Evolutionary conservation across 2,113 vertebrate genomes (phyloP).

Genomic region (Sceloporus tristichus): DNA sequence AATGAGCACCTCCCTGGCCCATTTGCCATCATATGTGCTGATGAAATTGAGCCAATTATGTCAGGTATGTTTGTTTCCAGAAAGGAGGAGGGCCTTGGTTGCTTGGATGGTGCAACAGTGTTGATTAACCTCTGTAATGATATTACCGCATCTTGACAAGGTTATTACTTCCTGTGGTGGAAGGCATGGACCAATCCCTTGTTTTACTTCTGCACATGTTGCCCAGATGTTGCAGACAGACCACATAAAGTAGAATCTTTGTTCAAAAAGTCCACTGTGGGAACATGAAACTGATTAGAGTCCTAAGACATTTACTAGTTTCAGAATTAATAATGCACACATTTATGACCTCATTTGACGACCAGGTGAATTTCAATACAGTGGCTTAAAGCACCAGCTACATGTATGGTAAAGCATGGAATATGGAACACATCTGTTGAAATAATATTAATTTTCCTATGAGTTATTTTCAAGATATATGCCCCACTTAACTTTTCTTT

Average conservation of each 20-base stretch:
- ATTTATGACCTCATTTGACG: conserved; percentile 35
- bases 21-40: conserved; percentile 1
- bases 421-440: conserved; percentile 35
- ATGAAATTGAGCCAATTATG: conserved; percentile 11
- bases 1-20: conserved; percentile 21
- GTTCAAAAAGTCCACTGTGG: conserved; percentile 15
- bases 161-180: conserved; percentile 31
- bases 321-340: conserved; percentile 30
- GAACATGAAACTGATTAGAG: conserved; percentile 41
- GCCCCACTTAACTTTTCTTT: conserved; percentile 23
- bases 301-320: conserved; percentile 6
- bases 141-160: conserved; percentile 33
- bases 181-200: conserved; percentile 2
- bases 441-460: conserved; percentile 42
- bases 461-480: conserved; percentile 32
- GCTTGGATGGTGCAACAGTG: not conserved
- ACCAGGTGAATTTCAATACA: conserved; percentile 17
- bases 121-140: conserved; percentile 29
- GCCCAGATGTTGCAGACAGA: conserved; percentile 22
- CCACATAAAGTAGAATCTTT: conserved; percentile 22
- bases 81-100: too few relatives aligned
- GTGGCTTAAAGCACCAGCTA: conserved; percentile 17
- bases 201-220: conserved; percentile 27
- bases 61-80: conserved; percentile 19
- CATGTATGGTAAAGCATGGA: not conserved